Percentiles rank a stretch among this genome's conserved stretches.
These are phyloP conservation scores for Ammodytes dubius DNA, from an alignment of 2,113 vertebrate genomes.

Conservation along the genomic window DNA sequence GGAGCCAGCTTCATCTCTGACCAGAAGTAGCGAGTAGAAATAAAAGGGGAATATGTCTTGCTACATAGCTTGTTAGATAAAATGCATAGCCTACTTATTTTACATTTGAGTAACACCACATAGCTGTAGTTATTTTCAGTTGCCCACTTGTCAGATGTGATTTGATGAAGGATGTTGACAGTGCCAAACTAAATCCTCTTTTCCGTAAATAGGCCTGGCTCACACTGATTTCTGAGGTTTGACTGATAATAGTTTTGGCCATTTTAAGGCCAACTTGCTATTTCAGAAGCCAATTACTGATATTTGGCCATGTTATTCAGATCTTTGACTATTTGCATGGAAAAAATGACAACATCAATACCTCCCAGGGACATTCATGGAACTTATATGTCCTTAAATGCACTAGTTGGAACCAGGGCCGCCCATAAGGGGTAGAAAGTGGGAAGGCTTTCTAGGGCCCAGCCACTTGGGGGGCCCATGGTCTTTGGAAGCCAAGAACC, in stretches of 20 bases:
- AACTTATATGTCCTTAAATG: too few relatives aligned
- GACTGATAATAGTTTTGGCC: neutral
- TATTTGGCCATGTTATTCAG: neutral
- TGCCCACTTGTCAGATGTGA: neutral
- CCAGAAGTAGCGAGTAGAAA: neutral
- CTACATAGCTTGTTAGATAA: neutral
- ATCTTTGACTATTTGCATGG: neutral
- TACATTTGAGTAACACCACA: too few relatives aligned
- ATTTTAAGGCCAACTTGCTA: neutral
- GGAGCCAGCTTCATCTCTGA: neutral
- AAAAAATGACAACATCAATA: too few relatives aligned
- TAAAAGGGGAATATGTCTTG: neutral
- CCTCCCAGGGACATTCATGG: too few relatives aligned
- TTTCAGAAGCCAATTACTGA: neutral
- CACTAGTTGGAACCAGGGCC: too few relatives aligned
- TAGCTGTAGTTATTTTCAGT: too few relatives aligned
- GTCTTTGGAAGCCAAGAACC: too few relatives aligned
- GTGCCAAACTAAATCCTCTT: neutral
- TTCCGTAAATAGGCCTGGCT: neutral
- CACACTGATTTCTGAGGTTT: neutral
- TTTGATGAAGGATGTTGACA: neutral
- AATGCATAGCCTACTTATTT: too few relatives aligned
- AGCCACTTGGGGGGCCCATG: too few relatives aligned
- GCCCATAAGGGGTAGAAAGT: too few relatives aligned
- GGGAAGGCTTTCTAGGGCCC: too few relatives aligned